A percentile compares a stretch with the other conserved stretches of the same genome.
Conservation (phyloP, 2,113 vertebrate species). For the Cottus gobio region DNA sequence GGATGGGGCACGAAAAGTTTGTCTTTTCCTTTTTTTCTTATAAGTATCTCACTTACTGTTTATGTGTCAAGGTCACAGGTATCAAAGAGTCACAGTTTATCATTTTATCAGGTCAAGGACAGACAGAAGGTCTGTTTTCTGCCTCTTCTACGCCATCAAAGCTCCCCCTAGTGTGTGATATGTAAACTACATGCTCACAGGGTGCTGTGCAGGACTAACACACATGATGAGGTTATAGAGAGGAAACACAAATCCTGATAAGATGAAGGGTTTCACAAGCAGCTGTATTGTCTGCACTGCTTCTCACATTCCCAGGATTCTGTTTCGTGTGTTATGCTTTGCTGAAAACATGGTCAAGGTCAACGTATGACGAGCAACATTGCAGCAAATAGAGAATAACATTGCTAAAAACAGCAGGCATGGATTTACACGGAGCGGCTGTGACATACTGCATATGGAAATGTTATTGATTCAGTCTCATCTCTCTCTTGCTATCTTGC, state of each 20-base stretch:
- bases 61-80: slow-evolving; percentile 24
- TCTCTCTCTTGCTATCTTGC: slow-evolving; percentile 24
- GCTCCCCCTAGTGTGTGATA: slow-evolving; percentile 25
- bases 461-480: slow-evolving; percentile 43
- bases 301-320: not conserved
- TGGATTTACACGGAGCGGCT: not conserved
- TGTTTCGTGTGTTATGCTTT: slow-evolving; percentile 16
- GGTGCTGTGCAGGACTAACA: not conserved
- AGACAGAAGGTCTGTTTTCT: not conserved
- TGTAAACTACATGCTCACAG: slow-evolving; percentile 25
- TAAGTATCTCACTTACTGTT: not conserved
- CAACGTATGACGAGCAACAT: slow-evolving; percentile 40
- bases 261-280: not conserved
- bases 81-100: not conserved
- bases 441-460: slow-evolving; percentile 19
- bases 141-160: not conserved
- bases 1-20: not conserved
- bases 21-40: not conserved
- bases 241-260: not conserved
- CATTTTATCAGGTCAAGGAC: slow-evolving; percentile 21
- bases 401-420: not conserved
- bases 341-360: slow-evolving; percentile 59
- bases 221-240: not conserved
- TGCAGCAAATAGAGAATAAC: slow-evolving; percentile 38
- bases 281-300: not conserved